Evolutionary conservation across 2,113 vertebrate species (phyloP).

Genomic region (Noctilio leporinus): DNA sequence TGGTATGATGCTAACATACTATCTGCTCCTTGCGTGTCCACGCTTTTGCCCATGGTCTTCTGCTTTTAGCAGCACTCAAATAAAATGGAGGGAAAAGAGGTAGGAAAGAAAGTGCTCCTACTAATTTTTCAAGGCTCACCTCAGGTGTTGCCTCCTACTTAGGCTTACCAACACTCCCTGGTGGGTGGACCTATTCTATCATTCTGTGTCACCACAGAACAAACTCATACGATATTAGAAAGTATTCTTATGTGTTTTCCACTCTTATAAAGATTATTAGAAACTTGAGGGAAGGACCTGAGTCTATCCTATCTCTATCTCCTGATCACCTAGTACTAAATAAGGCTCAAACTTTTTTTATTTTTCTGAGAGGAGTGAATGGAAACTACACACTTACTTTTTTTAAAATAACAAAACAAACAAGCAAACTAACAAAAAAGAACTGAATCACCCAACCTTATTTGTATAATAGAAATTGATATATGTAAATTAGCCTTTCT

Average conservation of each 20-base stretch:
- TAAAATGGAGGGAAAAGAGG: not conserved
- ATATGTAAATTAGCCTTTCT: not conserved
- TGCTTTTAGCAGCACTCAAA: not conserved
- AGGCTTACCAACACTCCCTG: too few species aligned
- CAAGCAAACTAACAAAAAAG: not conserved
- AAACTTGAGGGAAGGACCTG: not conserved
- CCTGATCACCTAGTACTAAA: not conserved
- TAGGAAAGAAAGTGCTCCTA: not conserved
- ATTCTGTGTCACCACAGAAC: not conserved
- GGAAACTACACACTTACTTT: not conserved
- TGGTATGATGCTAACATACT: not conserved
- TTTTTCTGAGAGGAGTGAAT: not conserved
- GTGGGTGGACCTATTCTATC: not conserved
- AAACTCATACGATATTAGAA: not conserved
- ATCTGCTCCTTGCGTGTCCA: too few species aligned
- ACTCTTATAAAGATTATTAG: not conserved
- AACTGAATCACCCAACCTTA: not conserved
- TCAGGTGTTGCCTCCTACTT: not conserved
- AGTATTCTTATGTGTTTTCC: not conserved
- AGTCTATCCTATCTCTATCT: not conserved
- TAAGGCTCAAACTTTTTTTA: not conserved
- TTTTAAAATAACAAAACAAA: not conserved
- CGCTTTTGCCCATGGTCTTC: too few species aligned
- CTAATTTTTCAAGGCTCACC: not conserved
- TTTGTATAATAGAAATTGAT: not conserved